These are phyloP conservation scores for Rapana venosa DNA, from an alignment of 2,888 invertebrate species.

Conservation along the genomic window DNA sequence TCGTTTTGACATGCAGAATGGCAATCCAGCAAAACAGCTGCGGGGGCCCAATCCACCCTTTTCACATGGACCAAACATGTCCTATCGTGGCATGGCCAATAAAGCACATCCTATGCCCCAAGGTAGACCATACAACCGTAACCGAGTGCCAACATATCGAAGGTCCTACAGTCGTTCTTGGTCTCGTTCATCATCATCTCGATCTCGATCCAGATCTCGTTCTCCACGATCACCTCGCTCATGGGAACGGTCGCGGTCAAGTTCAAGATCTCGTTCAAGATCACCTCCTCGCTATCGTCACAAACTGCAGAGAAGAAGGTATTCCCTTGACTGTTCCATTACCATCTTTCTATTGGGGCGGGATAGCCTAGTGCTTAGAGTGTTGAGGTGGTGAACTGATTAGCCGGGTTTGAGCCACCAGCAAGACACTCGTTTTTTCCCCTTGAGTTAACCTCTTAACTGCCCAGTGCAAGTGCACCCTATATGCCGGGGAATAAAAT, in stretches of 20 bases:
- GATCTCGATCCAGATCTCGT: constrained; percentile 60
- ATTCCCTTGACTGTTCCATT: not conserved
- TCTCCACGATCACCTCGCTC: constrained; percentile 53
- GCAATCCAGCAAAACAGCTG: constrained; percentile 29
- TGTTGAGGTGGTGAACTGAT: no score
- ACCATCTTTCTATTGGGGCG: no score
- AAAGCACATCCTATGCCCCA: constrained; percentile 35
- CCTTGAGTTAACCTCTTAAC: no score
- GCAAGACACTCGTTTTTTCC: no score
- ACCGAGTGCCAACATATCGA: constrained; percentile 61
- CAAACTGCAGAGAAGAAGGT: constrained; percentile 39
- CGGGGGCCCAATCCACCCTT: not conserved
- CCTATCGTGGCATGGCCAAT: not conserved
- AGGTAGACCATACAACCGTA: constrained; percentile 53
- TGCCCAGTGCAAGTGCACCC: no score
- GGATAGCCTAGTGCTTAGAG: no score
- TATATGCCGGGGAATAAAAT: no score
- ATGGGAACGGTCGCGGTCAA: constrained; percentile 53
- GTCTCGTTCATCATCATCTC: constrained; percentile 63
- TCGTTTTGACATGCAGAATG: constrained; percentile 41
- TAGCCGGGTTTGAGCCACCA: no score
- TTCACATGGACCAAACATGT: not conserved
- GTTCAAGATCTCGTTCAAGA: constrained; percentile 59
- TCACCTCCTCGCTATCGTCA: constrained; percentile 49
- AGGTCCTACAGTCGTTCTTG: constrained; percentile 62